A percentile compares a stretch with the other conserved stretches of the same genome.
These are phyloP conservation scores for Mixornis gularis DNA, from an alignment of 2,113 vertebrate genomes.

Conservation along the genomic window DNA sequence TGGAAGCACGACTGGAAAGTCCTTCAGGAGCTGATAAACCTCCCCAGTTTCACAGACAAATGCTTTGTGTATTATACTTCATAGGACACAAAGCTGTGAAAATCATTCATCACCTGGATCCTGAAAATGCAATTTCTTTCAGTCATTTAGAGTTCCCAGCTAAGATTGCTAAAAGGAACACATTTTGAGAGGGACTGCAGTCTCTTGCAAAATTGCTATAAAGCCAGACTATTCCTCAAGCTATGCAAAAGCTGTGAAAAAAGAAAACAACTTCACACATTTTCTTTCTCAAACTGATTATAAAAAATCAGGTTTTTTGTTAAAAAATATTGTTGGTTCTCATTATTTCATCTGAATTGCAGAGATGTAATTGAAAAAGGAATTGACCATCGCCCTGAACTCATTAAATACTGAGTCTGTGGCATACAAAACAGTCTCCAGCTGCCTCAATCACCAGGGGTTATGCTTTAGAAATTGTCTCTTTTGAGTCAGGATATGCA, in stretches of 20 bases:
- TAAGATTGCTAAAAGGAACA: neutral
- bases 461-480: neutral
- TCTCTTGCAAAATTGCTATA: neutral
- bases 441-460: neutral
- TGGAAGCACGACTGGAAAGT: neutral
- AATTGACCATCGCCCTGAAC: neutral
- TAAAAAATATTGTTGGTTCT: neutral
- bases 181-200: neutral
- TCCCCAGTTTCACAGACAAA: neutral
- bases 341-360: neutral
- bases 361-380: neutral
- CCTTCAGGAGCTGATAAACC: neutral
- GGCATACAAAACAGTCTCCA: neutral
- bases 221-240: neutral
- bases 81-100: neutral
- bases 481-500: neutral
- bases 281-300: neutral
- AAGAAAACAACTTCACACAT: neutral
- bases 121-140: neutral
- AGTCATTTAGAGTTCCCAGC: neutral
- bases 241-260: neutral
- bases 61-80: neutral
- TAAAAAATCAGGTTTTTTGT: neutral
- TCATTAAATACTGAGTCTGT: neutral
- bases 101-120: neutral